These are phyloP conservation scores for Lepidurus packardi DNA, from an alignment of 1,140 invertebrate species.

Conservation along the genomic window DNA sequence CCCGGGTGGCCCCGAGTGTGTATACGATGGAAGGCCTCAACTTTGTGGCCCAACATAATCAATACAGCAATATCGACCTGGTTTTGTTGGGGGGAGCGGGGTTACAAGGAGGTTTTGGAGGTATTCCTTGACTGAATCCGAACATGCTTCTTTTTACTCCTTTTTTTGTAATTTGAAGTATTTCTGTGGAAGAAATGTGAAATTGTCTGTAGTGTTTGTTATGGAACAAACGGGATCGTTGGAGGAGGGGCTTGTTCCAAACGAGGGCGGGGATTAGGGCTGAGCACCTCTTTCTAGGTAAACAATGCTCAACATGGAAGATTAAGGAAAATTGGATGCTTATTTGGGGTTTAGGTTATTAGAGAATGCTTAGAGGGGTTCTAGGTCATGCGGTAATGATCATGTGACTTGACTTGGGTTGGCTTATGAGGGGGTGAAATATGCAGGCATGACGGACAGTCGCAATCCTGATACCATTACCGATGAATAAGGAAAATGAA, in stretches of 20 bases:
- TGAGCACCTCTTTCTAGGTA: neutral
- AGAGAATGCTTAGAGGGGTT: too few relatives aligned
- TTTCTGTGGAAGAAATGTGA: too few relatives aligned
- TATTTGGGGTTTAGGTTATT: too few relatives aligned
- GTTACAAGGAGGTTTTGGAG: neutral
- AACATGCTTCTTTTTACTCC: neutral
- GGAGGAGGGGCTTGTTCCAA: neutral
- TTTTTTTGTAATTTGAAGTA: neutral
- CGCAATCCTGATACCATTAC: slow-evolving; percentile 2
- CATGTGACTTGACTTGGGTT: neutral
- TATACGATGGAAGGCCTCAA: neutral
- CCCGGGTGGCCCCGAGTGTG: neutral
- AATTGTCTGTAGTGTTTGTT: too few relatives aligned
- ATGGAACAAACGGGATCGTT: too few relatives aligned
- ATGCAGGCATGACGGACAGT: slow-evolving; percentile 10
- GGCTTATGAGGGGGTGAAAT: neutral
- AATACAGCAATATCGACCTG: slow-evolving; percentile 21
- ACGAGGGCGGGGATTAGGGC: neutral
- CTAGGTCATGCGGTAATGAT: too few relatives aligned
- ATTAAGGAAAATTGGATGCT: too few relatives aligned
- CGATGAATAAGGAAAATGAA: slow-evolving; percentile 12
- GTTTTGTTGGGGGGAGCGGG: neutral
- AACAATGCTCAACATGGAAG: neutral
- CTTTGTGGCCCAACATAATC: slow-evolving; percentile 5
- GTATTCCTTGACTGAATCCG: neutral